Conservation (phyloP, 2,113 vertebrate genomes). For the Daubentonia madagascariensis region DNA sequence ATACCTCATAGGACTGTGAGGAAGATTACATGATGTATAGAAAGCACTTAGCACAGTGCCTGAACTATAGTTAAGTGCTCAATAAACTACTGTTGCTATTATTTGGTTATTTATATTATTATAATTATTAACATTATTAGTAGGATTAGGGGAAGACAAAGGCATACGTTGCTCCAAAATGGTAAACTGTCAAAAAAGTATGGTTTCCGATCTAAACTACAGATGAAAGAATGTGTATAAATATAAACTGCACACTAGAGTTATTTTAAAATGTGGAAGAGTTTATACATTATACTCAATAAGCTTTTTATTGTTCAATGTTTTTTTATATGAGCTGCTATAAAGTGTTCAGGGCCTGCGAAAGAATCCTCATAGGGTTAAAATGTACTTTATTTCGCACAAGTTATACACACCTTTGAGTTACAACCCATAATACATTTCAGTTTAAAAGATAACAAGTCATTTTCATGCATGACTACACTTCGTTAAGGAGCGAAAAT, state of each 20-base stretch:
- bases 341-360: neutral
- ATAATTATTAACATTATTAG: neutral
- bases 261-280: neutral
- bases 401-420: constrained; percentile 53
- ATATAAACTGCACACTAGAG: neutral
- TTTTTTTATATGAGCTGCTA: neutral
- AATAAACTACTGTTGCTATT: neutral
- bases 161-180: neutral
- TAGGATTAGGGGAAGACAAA: neutral
- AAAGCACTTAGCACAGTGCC: neutral
- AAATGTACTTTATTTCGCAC: constrained; percentile 17
- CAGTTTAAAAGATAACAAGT: constrained; percentile 67
- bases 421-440: constrained; percentile 43
- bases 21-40: neutral
- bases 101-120: neutral
- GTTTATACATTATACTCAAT: neutral
- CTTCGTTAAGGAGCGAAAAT: constrained; percentile 55
- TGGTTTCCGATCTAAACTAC: neutral
- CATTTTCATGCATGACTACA: constrained; percentile 66
- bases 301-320: neutral
- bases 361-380: constrained; percentile 43
- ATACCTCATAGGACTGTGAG: neutral
- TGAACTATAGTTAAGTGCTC: neutral
- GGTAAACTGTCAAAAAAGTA: neutral
- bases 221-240: neutral